phyloP scores from a whole-genome alignment of 2,888 invertebrate species.

The Yponomeuta malinellus region DNA sequence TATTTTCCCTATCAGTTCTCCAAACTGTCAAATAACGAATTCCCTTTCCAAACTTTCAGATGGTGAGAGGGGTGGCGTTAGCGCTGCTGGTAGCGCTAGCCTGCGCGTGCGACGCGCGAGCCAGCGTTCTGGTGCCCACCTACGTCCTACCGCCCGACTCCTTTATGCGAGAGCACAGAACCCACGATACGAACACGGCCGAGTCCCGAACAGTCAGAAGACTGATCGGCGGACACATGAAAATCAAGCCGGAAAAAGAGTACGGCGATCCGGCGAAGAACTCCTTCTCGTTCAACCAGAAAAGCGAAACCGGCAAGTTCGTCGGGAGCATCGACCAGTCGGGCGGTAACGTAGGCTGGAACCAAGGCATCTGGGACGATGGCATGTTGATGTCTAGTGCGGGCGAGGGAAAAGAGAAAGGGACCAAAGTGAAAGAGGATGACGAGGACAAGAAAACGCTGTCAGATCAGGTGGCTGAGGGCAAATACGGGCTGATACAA shows the following conservation, averaged over 20 bases:
- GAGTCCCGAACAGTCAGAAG: constrained; percentile 77
- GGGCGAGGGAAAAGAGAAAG: constrained; percentile 78
- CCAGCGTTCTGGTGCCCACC: constrained; percentile 70
- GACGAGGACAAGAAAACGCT: constrained; percentile 89
- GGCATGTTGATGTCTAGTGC: constrained; percentile 82
- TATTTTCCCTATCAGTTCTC: constrained; percentile 13
- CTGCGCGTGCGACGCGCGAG: constrained; percentile 52
- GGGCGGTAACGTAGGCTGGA: constrained; percentile 70
- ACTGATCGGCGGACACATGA: constrained; percentile 81
- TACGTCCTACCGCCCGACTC: constrained; percentile 73
- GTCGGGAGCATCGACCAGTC: constrained; percentile 55
- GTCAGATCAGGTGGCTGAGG: constrained; percentile 92
- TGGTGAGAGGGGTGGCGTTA: constrained; percentile 74
- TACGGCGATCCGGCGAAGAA: constrained; percentile 55
- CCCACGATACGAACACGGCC: constrained; percentile 45
- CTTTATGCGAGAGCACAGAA: constrained; percentile 71
- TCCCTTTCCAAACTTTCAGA: constrained; percentile 62
- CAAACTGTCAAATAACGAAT: constrained; percentile 14
- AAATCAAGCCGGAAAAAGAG: constrained; percentile 62
- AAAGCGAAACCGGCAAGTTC: constrained; percentile 61
- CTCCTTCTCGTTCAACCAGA: constrained; percentile 50
- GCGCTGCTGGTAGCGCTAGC: constrained; percentile 67
- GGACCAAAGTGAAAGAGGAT: constrained; percentile 54
- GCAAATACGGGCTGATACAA: constrained; percentile 92
- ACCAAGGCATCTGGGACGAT: constrained; percentile 78